A percentile compares a stretch with the other conserved stretches of the same genome.
phyloP scores from a whole-genome alignment of 2,113 vertebrate genomes.

The Brachyhypopomus gauderio region DNA sequence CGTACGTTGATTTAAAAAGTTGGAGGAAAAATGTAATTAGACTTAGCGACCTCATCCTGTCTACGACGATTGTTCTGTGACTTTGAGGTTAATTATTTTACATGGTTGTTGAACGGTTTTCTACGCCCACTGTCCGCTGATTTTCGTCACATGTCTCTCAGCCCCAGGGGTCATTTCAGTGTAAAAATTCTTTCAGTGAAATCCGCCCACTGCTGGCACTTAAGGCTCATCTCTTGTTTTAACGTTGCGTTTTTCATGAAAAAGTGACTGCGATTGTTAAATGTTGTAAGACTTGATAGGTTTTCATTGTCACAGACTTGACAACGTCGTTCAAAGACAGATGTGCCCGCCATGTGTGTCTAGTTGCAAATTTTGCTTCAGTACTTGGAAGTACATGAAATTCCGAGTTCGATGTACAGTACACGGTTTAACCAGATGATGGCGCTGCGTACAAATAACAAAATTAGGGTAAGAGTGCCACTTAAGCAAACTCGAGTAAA shows the following conservation, averaged over 20 bases:
- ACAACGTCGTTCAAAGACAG: too few relatives aligned
- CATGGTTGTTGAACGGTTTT: background rate
- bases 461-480: background rate
- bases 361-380: too few relatives aligned
- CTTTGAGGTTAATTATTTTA: slow-evolving; percentile 4
- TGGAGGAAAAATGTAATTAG: background rate
- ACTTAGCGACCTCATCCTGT: slow-evolving; percentile 5
- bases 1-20: slow-evolving; percentile 18
- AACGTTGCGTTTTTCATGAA: too few relatives aligned
- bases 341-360: too few relatives aligned
- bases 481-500: background rate
- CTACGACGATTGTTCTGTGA: background rate
- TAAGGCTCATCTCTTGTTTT: background rate
- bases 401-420: background rate
- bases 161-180: slow-evolving; percentile 11
- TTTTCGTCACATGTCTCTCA: slow-evolving; percentile 38
- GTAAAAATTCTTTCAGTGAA: slow-evolving; percentile 2
- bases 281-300: too few relatives aligned
- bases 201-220: background rate
- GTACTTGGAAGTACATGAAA: background rate
- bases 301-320: too few relatives aligned
- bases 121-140: slow-evolving; percentile 9
- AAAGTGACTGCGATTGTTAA: too few relatives aligned
- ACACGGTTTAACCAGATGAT: slow-evolving; percentile 31
- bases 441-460: slow-evolving; percentile 28